Evolutionary conservation across 2,888 invertebrate species (phyloP).

Genomic region (Bombyx huttoni): DNA sequence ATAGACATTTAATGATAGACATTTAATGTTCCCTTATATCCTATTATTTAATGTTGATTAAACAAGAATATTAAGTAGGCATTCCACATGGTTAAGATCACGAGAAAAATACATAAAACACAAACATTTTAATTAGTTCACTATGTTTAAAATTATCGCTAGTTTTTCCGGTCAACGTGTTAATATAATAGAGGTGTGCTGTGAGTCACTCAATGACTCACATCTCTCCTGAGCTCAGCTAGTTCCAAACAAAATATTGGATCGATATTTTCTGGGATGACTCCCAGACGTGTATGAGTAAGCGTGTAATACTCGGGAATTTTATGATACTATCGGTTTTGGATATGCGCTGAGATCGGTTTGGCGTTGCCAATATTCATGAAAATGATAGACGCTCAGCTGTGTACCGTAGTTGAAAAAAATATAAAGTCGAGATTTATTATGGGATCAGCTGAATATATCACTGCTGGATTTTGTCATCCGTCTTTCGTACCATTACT

Average conservation of each 20-base stretch:
- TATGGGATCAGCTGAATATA: too few relatives aligned
- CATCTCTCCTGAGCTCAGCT: constrained; percentile 15
- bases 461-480: too few relatives aligned
- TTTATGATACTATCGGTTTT: constrained; percentile 1
- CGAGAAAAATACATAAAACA: too few relatives aligned
- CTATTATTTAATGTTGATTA: too few relatives aligned
- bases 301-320: constrained; percentile 7
- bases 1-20: too few relatives aligned
- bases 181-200: constrained; percentile 3
- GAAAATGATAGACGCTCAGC: background rate
- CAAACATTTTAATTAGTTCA: too few relatives aligned
- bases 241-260: constrained; percentile 25
- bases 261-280: constrained; percentile 25
- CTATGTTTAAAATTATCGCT: too few relatives aligned
- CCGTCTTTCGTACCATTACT: too few relatives aligned
- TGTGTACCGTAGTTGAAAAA: background rate
- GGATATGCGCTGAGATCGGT: background rate
- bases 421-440: too few relatives aligned
- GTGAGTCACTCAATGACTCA: constrained; percentile 11
- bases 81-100: too few relatives aligned
- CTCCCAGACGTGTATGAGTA: constrained; percentile 26
- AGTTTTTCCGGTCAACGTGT: background rate
- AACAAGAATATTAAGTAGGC: too few relatives aligned
- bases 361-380: background rate
- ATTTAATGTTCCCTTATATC: too few relatives aligned